Base-by-base conservation (phyloP, 2,888 invertebrate genomes). In the Drosophila eohydei region DNA sequence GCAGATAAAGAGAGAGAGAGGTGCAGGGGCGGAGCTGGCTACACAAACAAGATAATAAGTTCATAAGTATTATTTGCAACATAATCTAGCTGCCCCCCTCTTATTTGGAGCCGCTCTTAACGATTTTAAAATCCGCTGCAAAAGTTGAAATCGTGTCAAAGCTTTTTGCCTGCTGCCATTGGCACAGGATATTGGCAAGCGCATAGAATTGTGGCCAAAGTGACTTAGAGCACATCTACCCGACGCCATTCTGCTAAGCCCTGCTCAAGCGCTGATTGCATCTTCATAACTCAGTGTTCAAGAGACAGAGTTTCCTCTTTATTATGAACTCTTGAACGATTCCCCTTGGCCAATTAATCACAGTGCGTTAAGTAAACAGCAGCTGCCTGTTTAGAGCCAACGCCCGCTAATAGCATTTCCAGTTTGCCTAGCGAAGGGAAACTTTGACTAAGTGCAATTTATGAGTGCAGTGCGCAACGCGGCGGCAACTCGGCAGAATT, bases 41-140 rank as follows among this genome's bases (percentile, higher is more conserved):
- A 71, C 78, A 80, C 82, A 89, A 87, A 87, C 89, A 87, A 89
- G 86, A 87, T 87, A 87, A 87, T 87, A 87, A 89, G 88, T 87
- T 87, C 86, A 82, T 87, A 89, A 87, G 88, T 89, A 86, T 86
- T 86, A 87, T 86, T 86, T 83, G 77, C 73, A 63, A 79, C 67
- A 81, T 87, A 83, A 83, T 83, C 83, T 82, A 72, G 65, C 41
- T 41, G 43, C 43, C 58, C 32, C 32, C 36, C 34, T n/a, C 12
- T 8, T 32, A 36, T 8, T 38, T 16, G 14, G 8, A 8, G 14
- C 28, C 14, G 1, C 30, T 79, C 88, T 79, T 73, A 79, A 21
- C 56, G 38, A 83, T 85, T 88, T 71, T 71, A 86, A 83, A 83
- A 69, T 80, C 78, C 69, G 71, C 30, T 48, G 7, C 48, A 32